phyloP scores from a whole-genome alignment of 2,888 invertebrate species.

The Orthonychiurus folsomi region DNA sequence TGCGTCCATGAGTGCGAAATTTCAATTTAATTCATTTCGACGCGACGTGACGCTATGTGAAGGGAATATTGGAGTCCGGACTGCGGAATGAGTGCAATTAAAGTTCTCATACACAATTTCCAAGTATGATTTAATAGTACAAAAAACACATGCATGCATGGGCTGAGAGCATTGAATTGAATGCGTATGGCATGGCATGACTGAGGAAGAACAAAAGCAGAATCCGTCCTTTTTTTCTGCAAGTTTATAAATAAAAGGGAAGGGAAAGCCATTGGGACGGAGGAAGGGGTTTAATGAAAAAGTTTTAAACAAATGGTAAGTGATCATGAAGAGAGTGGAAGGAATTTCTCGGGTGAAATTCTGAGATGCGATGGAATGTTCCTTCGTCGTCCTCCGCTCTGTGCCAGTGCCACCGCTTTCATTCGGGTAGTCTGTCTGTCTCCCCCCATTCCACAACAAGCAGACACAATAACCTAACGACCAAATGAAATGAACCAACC shows the following conservation, averaged over 20 bases:
- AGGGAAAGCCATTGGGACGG: background rate
- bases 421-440: background rate
- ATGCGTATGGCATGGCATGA: no score
- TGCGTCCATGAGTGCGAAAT: no score
- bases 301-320: conserved; percentile 11
- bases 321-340: conserved; percentile 8
- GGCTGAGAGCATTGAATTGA: no score
- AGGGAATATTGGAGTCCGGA: no score
- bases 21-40: no score
- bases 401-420: background rate
- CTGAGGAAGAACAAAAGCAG: background rate
- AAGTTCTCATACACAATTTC: no score
- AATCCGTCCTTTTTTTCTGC: background rate
- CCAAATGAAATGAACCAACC: no score
- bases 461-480: background rate
- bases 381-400: background rate
- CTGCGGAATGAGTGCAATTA: no score
- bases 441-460: no score
- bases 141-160: no score
- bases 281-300: conserved; percentile 9
- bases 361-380: background rate
- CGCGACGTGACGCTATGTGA: no score
- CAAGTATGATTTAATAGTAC: no score
- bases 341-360: conserved; percentile 12
- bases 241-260: conserved; percentile 10